These are phyloP conservation scores for Meloidogyne floridensis DNA, from an alignment of 1,140 invertebrate species.

Conservation along the genomic window DNA sequence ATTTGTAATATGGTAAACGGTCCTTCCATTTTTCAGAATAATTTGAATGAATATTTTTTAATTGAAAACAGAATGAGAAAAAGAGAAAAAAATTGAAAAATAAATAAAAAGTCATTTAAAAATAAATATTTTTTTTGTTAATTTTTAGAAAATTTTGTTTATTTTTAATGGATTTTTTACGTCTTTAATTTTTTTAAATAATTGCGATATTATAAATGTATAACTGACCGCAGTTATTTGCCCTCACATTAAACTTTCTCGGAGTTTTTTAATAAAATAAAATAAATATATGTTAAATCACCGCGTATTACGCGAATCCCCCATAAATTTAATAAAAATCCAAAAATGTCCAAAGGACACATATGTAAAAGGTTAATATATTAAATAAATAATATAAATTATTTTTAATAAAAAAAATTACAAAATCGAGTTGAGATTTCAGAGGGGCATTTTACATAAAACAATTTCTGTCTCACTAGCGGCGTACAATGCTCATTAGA, in stretches of 20 bases:
- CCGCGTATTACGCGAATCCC: too few species aligned
- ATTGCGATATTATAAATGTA: too few species aligned
- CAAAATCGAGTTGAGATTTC: slow-evolving; percentile 41
- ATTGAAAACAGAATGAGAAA: not conserved
- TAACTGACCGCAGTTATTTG: too few species aligned
- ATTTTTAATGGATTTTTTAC: not conserved
- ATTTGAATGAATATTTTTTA: not conserved
- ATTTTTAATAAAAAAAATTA: slow-evolving; percentile 19
- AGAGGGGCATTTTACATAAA: slow-evolving; percentile 46
- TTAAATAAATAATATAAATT: not conserved
- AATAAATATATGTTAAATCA: too few species aligned
- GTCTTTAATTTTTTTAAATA: too few species aligned
- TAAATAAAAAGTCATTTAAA: slow-evolving; percentile 5
- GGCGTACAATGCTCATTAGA: slow-evolving; percentile 43
- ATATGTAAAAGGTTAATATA: too few species aligned
- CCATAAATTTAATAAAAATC: too few species aligned
- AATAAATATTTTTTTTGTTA: not conserved
- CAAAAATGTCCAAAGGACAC: too few species aligned
- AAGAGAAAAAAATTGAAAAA: not conserved
- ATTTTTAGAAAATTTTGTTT: not conserved
- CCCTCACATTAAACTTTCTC: too few species aligned
- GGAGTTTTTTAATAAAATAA: too few species aligned
- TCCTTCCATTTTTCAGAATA: not conserved
- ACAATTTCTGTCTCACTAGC: not conserved
- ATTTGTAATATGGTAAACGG: not conserved